Evolutionary conservation across 2,888 invertebrate species (phyloP), one percentile per base, ranked within the genome.

Genomic region (Scaptomyza cyrtandrae): DNA sequence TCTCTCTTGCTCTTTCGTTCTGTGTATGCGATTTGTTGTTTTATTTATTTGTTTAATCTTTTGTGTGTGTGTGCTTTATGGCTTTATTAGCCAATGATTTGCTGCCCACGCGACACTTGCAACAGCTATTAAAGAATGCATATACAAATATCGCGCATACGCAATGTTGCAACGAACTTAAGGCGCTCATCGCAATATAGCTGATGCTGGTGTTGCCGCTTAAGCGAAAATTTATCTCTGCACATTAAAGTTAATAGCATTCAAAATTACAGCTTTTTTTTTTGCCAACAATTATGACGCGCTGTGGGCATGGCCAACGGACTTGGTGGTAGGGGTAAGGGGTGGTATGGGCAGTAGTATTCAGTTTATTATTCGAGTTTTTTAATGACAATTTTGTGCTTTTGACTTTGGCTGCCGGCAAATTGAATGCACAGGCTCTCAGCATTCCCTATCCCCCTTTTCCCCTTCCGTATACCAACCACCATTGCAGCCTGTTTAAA

Each of bases 211-310:
- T 37, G 37, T n/a, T 39, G 9, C 9, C 14, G 86, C 83, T 89
- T 83, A 88, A 88, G 83, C 81, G 88, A 76, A 81, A 85, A 89
- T 86, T 89, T 89, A 89, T 89, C 89, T 77, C 57, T 39, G 44
- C 70, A 16, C 86, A 82, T 88, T 83, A 83, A 83, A 87, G 65
- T 86, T 80, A 75, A 80, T 82, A 71, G 65, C 80, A 62, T 67
- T 70, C 83, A 80, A 83, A 88, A 82, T 87, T 85, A 74, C 75
- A 52, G 74, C 88, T 77, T 79, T 83, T 82, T 85, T 77, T 85
- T 85, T 71, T 77, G 66, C 68, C 74, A 74, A 67, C 88, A 87
- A 87, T 86, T 82, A 86, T 79, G 76, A 58, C 49, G 53, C 48
- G 14, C 60, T 31, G 68, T 33, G 68, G 73, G 83, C 46, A 67